Conservation (phyloP, 2,888 invertebrate genomes). For the Ophioninae sp. region DNA sequence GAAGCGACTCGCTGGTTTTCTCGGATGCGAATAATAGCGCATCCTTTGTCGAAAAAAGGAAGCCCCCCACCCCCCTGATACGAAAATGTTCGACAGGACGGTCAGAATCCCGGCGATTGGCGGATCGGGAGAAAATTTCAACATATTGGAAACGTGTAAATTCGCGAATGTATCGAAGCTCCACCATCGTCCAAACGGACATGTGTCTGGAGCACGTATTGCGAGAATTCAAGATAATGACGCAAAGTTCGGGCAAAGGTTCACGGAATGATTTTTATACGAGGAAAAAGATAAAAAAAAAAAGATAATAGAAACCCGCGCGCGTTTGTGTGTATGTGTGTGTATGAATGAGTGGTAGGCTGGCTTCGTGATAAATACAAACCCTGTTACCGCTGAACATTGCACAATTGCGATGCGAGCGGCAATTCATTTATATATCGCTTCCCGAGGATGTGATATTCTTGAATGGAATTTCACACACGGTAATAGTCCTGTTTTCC, state of each 20-base stretch:
- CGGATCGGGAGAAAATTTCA: slow-evolving; percentile 4
- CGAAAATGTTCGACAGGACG: not conserved
- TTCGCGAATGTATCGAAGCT: not conserved
- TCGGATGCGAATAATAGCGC: not conserved
- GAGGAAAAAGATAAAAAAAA: slow-evolving; percentile 27
- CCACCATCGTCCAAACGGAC: not conserved
- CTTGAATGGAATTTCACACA: slow-evolving; percentile 78
- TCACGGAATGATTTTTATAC: slow-evolving; percentile 4
- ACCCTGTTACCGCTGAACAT: slow-evolving; percentile 79
- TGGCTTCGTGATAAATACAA: slow-evolving; percentile 79
- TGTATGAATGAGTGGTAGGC: slow-evolving; percentile 74
- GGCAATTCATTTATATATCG: slow-evolving; percentile 63
- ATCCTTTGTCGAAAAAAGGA: not conserved
- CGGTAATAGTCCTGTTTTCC: slow-evolving; percentile 70
- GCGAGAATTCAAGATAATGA: not conserved
- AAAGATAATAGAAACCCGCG: slow-evolving; percentile 52
- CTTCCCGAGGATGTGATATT: slow-evolving; percentile 65
- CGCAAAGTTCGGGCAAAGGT: not conserved
- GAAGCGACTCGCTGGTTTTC: slow-evolving; percentile 11
- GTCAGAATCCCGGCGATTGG: no score
- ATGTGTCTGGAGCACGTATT: not conserved
- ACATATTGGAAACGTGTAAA: not conserved
- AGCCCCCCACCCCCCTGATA: not conserved
- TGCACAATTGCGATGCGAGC: slow-evolving; percentile 76
- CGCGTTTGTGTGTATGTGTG: slow-evolving; percentile 60